Evolutionary conservation across 37 sponge, comb jelly and placozoan genomes (phyloP), one percentile per base, ranked within the genome.

Genomic region (Ephydatia muelleri): DNA sequence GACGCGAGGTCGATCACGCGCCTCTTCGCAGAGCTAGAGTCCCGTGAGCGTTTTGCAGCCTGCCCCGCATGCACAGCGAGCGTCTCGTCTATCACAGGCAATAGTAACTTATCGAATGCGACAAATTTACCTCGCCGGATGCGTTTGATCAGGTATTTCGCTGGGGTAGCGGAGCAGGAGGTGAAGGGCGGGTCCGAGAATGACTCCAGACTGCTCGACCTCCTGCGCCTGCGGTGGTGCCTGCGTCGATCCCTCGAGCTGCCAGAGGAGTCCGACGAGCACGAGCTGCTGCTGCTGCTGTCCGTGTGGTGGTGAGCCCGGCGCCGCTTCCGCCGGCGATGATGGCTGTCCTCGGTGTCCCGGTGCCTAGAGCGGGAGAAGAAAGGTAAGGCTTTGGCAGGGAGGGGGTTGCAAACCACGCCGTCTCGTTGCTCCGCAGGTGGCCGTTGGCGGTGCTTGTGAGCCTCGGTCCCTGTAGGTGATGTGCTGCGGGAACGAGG

Each of bases 51-150:
- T 27, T 29, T 49, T 26, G 79, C 49, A 32, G 38, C 76, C 32
- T 78, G 79, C 31, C 29, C 26, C 43, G 43, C 43, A 43, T 43
- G 6, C 34, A 78, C 29, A 49, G 81, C 68, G 25, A 35, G 8
- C 22, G 68, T 29, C 16, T 34, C 35, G 3, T 64, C 27, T 43
- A 43, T 9, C 57, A 57, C 57, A 4, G 81, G 83, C 49, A 72
- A 73, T 25, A 82, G n/a, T 25, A 82, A 47, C 31, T 72, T 72
- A 35, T 82, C 49, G 43, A 82, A 72, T 5, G 5, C 29, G 31
- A 72, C 73, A 72, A 43, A 82, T 49, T 82, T 72, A 82, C 83
- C 83, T 72, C 83, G 11, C 21, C 83, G 47, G 12, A 82, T 82
- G 26, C 73, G 72, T 5, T 39, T 26, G 4, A 33, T 49, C 6